A percentile compares a stretch with the other conserved stretches of the same genome.
Evolutionary conservation across 1,140 invertebrate genomes (phyloP).

Genomic region (Phymorhynchus buccinoides): DNA sequence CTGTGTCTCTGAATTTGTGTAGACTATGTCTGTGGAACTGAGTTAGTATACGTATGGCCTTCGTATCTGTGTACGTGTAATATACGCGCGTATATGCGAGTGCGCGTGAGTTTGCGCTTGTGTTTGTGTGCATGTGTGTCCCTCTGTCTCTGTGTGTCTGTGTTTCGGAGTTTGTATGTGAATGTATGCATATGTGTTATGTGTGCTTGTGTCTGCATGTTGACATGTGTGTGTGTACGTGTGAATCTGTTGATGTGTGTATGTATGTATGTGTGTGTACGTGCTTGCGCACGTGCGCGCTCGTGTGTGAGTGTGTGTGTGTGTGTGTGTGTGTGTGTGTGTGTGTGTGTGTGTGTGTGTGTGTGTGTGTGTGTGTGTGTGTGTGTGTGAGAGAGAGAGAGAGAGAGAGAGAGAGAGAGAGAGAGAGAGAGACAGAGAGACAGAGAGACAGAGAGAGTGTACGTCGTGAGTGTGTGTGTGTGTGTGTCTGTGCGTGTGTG

Average conservation of each 20-base stretch:
- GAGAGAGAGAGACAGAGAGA: constrained; percentile 1
- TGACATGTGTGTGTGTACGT: not conserved
- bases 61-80: no score
- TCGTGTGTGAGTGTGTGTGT: not conserved
- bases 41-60: no score
- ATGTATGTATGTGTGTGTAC: not conserved
- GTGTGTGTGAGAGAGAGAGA: constrained; percentile 2
- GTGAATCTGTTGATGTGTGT: not conserved
- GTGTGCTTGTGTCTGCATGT: not conserved
- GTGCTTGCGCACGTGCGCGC: not conserved
- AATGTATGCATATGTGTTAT: not conserved
- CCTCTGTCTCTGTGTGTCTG: not conserved
- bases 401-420: constrained; percentile 20
- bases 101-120: not conserved
- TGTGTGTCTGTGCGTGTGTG: no score
- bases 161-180: not conserved
- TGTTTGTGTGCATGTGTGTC: not conserved
- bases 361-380: constrained; percentile 11
- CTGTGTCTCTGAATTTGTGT: no score
- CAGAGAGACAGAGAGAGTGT: not conserved
- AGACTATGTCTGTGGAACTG: no score
- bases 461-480: no score
- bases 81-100: not conserved
- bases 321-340: constrained; percentile 7
- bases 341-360: constrained; percentile 11